Percentiles rank a stretch among this genome's conserved stretches.
These are phyloP conservation scores for Neocrepidodera transversa DNA, from an alignment of 2,888 invertebrate species.

Conservation along the genomic window DNA sequence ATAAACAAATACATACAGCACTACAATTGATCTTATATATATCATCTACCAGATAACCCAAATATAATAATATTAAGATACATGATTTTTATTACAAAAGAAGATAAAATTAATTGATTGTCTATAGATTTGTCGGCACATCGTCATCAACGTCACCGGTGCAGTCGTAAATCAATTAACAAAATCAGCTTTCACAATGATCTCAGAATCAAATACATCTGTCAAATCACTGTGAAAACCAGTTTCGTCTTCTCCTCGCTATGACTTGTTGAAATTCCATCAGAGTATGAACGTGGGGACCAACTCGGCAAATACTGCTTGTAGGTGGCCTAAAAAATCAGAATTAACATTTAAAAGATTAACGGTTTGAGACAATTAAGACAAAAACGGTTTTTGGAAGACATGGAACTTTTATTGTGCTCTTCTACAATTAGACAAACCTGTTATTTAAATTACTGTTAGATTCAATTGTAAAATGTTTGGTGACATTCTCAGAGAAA, in stretches of 20 bases:
- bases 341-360: slow-evolving; percentile 20
- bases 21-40: too few species aligned
- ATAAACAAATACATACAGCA: too few species aligned
- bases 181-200: slow-evolving; percentile 98
- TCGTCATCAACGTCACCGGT: background rate
- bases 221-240: slow-evolving; percentile 95
- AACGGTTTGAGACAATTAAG: slow-evolving; percentile 11
- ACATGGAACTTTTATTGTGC: background rate
- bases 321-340: slow-evolving; percentile 34
- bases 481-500: slow-evolving; percentile 6
- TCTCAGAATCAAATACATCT: slow-evolving; percentile 88
- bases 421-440: background rate
- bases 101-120: background rate
- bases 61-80: too few species aligned
- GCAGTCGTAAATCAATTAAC: slow-evolving; percentile 64
- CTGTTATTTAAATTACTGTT: background rate
- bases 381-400: slow-evolving; percentile 1
- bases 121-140: background rate
- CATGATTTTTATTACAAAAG: background rate
- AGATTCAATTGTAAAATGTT: background rate
- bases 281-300: slow-evolving; percentile 41
- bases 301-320: slow-evolving; percentile 28
- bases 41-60: too few species aligned
- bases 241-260: slow-evolving; percentile 68
- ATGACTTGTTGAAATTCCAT: slow-evolving; percentile 51